Evolutionary conservation across 2,113 vertebrate genomes (phyloP).

Genomic region (Oryzias javanicus): DNA sequence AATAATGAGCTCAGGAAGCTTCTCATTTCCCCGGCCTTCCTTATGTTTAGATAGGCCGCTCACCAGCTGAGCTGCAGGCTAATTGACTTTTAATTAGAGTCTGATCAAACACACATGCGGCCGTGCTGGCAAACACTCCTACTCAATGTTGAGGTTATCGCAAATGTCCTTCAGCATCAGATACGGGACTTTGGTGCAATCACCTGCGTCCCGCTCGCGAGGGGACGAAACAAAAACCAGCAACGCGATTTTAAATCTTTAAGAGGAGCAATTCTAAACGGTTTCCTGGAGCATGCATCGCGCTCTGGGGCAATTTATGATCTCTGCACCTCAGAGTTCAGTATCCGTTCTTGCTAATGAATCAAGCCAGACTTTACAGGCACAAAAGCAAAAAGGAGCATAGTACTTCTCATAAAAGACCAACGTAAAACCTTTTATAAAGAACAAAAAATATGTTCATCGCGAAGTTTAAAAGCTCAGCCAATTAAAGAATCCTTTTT

Average conservation of each 20-base stretch:
- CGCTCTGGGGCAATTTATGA: conserved; percentile 3
- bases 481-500: no score
- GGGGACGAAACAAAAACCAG: not conserved
- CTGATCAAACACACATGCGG: conserved; percentile 54
- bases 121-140: conserved; percentile 17
- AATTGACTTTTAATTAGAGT: conserved; percentile 77
- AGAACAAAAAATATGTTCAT: no score
- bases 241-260: not conserved
- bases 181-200: not conserved
- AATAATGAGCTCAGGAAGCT: conserved; percentile 65
- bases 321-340: conserved; percentile 3
- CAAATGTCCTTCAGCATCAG: conserved; percentile 39
- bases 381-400: not conserved
- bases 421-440: not conserved
- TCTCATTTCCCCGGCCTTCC: conserved; percentile 40
- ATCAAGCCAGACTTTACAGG: not conserved
- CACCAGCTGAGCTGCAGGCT: conserved; percentile 51
- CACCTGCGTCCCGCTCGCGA: not conserved
- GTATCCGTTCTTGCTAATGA: not conserved
- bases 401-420: not conserved
- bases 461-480: no score
- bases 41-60: conserved; percentile 61
- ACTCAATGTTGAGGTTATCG: conserved; percentile 16
- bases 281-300: not conserved
- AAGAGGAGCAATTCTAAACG: conserved; percentile 1